Conservation (phyloP, 2,113 vertebrate species). For the Prietella phreatophila region DNA sequence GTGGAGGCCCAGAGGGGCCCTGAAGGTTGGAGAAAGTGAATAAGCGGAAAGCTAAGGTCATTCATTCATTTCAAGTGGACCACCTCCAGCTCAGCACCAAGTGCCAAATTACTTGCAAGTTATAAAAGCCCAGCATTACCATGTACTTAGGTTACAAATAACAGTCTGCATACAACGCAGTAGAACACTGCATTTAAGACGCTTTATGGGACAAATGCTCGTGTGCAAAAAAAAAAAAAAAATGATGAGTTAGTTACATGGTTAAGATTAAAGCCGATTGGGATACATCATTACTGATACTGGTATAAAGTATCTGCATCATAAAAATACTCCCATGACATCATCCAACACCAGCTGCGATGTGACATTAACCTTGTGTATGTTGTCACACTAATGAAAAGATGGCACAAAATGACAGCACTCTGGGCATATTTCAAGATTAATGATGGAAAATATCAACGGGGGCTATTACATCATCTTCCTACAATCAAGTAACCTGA, state of each 20-base stretch:
- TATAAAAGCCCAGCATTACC: constrained; percentile 57
- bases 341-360: not conserved
- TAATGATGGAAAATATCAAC: not conserved
- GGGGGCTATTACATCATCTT: not conserved
- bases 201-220: not conserved
- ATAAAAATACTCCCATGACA: not conserved
- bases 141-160: not conserved
- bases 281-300: not conserved
- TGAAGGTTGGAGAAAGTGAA: constrained; percentile 4
- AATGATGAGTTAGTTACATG: not conserved
- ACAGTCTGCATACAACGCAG: not conserved
- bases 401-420: not conserved
- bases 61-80: constrained; percentile 51
- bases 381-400: not conserved
- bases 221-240: not conserved
- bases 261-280: not conserved
- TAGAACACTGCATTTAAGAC: not conserved
- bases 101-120: constrained; percentile 63
- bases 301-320: not conserved
- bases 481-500: not conserved
- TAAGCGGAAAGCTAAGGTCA: constrained; percentile 40
- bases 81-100: constrained; percentile 51
- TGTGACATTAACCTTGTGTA: not conserved
- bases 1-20: not conserved
- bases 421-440: not conserved